Conservation (phyloP, 2,888 invertebrate species). For the Trichopria drosophilae region DNA sequence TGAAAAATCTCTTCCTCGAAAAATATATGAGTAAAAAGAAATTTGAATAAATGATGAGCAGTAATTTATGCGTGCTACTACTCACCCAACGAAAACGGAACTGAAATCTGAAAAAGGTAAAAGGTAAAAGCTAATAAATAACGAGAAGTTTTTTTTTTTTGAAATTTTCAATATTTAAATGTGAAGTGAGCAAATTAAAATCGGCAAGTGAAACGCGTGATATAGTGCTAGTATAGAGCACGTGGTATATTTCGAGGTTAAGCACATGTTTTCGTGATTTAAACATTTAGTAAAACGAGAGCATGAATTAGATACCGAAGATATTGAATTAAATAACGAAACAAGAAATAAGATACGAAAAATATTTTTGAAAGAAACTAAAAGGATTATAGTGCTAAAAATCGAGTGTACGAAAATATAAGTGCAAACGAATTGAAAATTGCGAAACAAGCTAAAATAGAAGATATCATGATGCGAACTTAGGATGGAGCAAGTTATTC, state of each 20-base stretch:
- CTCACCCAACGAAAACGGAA: too few species aligned
- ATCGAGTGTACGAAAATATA: constrained; percentile 27
- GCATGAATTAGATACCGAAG: too few species aligned
- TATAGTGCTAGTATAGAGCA: constrained; percentile 2
- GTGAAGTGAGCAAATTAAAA: too few species aligned
- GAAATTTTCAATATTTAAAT: too few species aligned
- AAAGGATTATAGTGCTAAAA: not conserved
- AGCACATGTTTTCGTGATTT: not conserved
- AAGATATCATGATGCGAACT: not conserved
- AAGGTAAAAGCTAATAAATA: too few species aligned
- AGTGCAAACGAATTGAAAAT: not conserved
- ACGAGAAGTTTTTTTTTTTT: too few species aligned
- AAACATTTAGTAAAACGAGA: too few species aligned
- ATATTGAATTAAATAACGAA: not conserved
- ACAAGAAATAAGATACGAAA: not conserved
- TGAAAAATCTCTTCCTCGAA: too few species aligned
- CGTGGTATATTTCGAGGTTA: constrained; percentile 3
- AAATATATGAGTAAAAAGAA: too few species aligned
- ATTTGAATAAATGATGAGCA: too few species aligned
- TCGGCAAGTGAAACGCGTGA: not conserved
- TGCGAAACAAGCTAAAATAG: not conserved
- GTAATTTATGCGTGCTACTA: too few species aligned
- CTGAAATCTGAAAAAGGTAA: too few species aligned
- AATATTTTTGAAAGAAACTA: not conserved
- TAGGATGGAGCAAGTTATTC: constrained; percentile 12